Evolutionary conservation across 2,797 vertebrate species (phyloP), one percentile per base, ranked within the genome.

Genomic region (Falco cherrug): DNA sequence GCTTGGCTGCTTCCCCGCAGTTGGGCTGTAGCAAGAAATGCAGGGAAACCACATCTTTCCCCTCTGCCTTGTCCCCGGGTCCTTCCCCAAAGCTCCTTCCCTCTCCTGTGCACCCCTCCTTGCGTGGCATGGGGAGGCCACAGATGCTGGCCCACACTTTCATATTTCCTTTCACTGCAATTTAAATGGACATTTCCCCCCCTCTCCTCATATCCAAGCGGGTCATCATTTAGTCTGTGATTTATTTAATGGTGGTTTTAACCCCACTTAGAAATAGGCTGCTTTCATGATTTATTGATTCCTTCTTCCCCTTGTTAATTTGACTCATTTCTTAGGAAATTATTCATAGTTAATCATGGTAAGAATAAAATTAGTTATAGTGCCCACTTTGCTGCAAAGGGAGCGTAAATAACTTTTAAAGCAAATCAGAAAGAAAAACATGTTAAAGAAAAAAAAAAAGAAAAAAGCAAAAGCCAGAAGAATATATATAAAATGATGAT

Each of bases 241-340:
- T 98, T 98, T 98, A 98, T 98, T 96, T 95, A 96, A 98, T 95
- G 92, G 95, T 91, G 92, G 87, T 97, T 98, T 98, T 98, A 98
- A 98, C 97, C 97, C 98, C 97, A 98, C 97, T 98, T 98, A 98
- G 97, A 97, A 98, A 97, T 53, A 96, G 95, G 92, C 96, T 70
- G 78, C 96, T 97, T 97, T 97, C 88, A 92, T 98, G 98, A 98
- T 98, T 98, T 98, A 98, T 98, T 96, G 97, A 95, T 97, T 98
- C 93, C 93, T 98, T 97, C 97, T 97, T 98, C 97, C 95, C 82
- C 96, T 96, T 96, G 96, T 97, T 98, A 98, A 98, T 98, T 98
- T 98, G 97, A 97, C 97, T 98, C 97, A 96, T 98, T 98, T 98
- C 97, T 97, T 98, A 97, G 97, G 97, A 98, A 98, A 98, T 98